Evolutionary conservation across 2,797 vertebrate species (phyloP).

Genomic region (Amazona finschi): DNA sequence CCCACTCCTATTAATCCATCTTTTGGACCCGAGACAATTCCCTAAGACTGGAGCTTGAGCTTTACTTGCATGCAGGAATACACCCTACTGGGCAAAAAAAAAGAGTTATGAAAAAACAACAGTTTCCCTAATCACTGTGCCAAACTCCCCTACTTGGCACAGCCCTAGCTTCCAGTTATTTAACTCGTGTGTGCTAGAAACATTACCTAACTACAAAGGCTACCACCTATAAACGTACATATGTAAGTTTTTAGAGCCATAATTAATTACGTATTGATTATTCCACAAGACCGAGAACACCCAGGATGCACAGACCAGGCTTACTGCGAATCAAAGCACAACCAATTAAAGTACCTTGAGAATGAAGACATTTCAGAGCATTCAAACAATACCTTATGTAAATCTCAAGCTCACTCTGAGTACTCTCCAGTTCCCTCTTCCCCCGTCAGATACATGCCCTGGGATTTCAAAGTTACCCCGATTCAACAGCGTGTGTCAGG

Average conservation of each 20-base stretch:
- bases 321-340: neutral
- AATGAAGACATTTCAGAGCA: neutral
- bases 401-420: neutral
- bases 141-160: neutral
- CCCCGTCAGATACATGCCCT: neutral
- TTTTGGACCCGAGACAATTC: neutral
- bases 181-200: rapidly evolving
- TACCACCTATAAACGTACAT: rapidly evolving
- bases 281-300: neutral
- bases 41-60: neutral
- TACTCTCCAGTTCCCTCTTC: neutral
- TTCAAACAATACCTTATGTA: rapidly evolving
- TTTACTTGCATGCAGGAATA: neutral
- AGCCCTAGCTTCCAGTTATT: neutral
- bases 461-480: neutral
- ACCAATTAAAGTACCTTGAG: neutral
- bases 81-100: neutral
- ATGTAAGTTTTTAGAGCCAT: rapidly evolving
- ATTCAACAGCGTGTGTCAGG: neutral
- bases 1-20: neutral
- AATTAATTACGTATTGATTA: neutral
- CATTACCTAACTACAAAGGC: rapidly evolving
- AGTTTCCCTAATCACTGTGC: neutral
- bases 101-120: neutral
- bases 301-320: neutral